Evolutionary conservation across 2,113 vertebrate species (phyloP).

Genomic region (Arenaria interpres): DNA sequence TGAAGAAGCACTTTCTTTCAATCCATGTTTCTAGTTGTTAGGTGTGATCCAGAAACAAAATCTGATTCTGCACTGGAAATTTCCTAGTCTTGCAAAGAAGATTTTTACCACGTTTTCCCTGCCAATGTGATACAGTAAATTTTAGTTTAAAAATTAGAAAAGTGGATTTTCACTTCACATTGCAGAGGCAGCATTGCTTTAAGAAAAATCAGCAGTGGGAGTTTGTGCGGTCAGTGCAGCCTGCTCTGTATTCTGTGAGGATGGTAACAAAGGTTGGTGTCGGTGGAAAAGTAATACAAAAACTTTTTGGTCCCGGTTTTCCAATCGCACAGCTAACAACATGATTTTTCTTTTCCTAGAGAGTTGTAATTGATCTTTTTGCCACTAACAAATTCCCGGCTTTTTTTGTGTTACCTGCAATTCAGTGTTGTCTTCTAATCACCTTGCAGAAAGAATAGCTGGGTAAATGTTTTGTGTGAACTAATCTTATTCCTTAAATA

Average conservation of each 20-base stretch:
- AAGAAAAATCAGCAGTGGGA: not conserved
- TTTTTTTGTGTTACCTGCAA: not conserved
- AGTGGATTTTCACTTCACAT: not conserved
- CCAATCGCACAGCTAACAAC: not conserved
- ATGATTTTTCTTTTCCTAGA: not conserved
- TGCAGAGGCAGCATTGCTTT: not conserved
- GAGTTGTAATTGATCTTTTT: not conserved
- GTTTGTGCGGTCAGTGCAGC: not conserved
- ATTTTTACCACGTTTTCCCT: not conserved
- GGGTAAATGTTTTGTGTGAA: not conserved
- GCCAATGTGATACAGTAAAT: not conserved
- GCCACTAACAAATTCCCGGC: not conserved
- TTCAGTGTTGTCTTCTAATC: not conserved
- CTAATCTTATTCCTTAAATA: not conserved
- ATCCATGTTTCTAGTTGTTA: not conserved
- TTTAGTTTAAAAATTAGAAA: not conserved
- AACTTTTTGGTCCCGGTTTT: not conserved
- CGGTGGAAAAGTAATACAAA: not conserved
- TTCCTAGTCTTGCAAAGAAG: not conserved
- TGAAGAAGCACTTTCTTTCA: constrained; percentile 44
- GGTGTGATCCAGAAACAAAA: constrained; percentile 1
- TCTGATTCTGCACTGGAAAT: constrained; percentile 1
- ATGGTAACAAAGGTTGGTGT: not conserved
- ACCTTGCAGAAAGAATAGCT: not conserved
- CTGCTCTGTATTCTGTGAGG: not conserved